phyloP scores from a whole-genome alignment of 2,797 vertebrate genomes.

The Bradypodion ventrale region DNA sequence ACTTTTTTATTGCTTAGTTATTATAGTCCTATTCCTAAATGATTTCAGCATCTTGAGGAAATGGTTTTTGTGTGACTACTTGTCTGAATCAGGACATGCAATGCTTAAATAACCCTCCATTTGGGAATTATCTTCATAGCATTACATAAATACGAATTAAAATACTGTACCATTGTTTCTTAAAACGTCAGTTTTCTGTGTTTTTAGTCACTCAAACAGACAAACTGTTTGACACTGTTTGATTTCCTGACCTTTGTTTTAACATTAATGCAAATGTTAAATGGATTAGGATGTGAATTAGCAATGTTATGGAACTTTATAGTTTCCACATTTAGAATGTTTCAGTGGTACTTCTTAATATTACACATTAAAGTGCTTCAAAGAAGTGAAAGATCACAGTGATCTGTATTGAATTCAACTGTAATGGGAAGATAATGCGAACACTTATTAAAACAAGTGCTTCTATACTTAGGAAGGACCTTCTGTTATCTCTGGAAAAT shows the following conservation, averaged over 20 bases:
- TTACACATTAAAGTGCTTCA: neutral
- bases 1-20: neutral
- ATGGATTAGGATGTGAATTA: neutral
- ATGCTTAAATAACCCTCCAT: neutral
- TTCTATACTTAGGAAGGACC: conserved; percentile 73
- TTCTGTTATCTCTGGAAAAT: conserved; percentile 72
- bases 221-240: conserved; percentile 4
- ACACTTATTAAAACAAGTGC: conserved; percentile 72
- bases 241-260: neutral
- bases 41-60: neutral
- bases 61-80: neutral
- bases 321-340: neutral
- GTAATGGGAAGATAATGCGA: conserved; percentile 65
- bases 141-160: neutral
- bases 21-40: neutral
- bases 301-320: neutral
- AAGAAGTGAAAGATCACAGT: neutral
- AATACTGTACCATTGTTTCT: too few species aligned
- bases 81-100: neutral
- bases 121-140: neutral
- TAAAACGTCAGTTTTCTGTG: too few species aligned
- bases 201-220: neutral
- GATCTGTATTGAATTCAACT: conserved; percentile 36
- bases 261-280: neutral
- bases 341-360: neutral